Evolutionary conservation across 2,113 vertebrate species (phyloP), one percentile per base, ranked within the genome.

Genomic region (Entelurus aequoreus): DNA sequence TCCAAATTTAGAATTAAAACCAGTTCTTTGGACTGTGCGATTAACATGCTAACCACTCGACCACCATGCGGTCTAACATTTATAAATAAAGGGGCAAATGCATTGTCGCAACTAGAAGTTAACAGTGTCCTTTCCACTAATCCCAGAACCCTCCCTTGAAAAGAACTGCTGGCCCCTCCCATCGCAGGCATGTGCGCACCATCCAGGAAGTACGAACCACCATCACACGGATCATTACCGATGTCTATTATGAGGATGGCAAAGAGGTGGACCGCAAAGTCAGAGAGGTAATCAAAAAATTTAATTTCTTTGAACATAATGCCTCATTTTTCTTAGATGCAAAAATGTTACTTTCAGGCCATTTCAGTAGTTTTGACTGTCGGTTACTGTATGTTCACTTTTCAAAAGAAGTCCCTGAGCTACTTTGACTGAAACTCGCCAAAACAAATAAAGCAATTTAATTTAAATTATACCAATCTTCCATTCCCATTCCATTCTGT

Each of bases 261-360:
- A 90, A 87, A 46, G 97, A 99, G 80, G 94, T 99, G 85, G 93
- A 98, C 0, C 92, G 97, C 19, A 96, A 93, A 68, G 93, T 97
- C 1, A 90, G 90, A 0, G 93, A 98, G 92, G 97, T 97, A 82
- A 83, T 63, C 1, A 16, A 35, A 14, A 5, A 15, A 40, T 38
- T 19, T 8, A 2, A 13, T 19, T 0, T 50, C 38, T 19, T 61
- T 16, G 5, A 55, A 13, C 0, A 3, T 44, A 8, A 40, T 42
- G 6, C 28, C 28, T 62, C 15, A 28, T 0, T 28, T 50, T 52
- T 5, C 6, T 36, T 66, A 93, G 15, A 8, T 7, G 15, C 54
- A 15, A 55, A 38, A 16, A 9, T 35, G 47, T 4, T 0, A 21
- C 10, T 12, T 35, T 13, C 21, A 53, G 28, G 28, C 28, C 28